Percentiles rank a stretch among this genome's conserved stretches.
These are phyloP conservation scores for Palythoa caribaeorum DNA, from an alignment of 92 coral and sea anemone genomes.

Conservation along the genomic window DNA sequence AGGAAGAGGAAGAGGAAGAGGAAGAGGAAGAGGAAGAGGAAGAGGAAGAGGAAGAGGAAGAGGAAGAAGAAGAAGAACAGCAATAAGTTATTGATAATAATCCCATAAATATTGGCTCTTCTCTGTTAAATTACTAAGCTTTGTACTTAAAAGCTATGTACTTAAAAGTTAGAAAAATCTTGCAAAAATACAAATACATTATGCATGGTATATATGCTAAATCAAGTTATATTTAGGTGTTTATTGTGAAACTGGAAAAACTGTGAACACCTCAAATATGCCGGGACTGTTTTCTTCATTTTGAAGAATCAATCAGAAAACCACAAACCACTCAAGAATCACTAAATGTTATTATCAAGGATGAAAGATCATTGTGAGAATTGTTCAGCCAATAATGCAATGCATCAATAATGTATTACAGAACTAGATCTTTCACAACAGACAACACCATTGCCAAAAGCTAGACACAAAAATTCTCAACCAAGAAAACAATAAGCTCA, in stretches of 20 bases:
- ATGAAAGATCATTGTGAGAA: neutral
- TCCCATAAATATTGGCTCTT: neutral
- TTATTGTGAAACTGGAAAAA: too few species aligned
- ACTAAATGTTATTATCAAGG: neutral
- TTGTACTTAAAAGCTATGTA: neutral
- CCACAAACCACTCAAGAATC: neutral
- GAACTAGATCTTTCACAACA: neutral
- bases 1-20: too few species aligned
- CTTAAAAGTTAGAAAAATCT: slow-evolving; percentile 1
- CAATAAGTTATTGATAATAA: too few species aligned
- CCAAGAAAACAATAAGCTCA: too few species aligned
- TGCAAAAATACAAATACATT: neutral
- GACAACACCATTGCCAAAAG: too few species aligned
- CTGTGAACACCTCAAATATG: neutral
- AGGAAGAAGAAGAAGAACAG: too few species aligned
- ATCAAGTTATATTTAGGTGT: too few species aligned
- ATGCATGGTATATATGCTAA: too few species aligned
- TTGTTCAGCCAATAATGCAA: neutral
- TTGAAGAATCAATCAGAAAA: neutral
- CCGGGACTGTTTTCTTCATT: neutral
- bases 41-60: too few species aligned
- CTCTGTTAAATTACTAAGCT: neutral
- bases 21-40: too few species aligned
- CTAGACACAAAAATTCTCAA: too few species aligned
- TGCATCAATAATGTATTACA: neutral